phyloP scores from a whole-genome alignment of 1,140 invertebrate species.

The fruit fly (Drosophila melanogaster) region DNA sequence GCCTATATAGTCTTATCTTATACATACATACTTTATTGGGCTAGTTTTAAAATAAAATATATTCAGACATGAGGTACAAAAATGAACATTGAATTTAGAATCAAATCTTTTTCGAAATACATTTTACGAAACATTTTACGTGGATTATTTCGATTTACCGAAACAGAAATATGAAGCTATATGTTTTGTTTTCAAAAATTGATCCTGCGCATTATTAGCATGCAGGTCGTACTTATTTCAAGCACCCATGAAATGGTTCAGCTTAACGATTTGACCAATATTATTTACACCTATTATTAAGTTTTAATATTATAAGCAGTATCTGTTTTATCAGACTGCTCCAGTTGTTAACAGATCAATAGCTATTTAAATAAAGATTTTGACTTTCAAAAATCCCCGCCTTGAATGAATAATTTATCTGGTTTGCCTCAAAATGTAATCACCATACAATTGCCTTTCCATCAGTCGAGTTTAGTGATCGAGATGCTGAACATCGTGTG shows the following conservation, averaged over 20 bases:
- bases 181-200: too few relatives aligned
- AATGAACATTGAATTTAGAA: too few relatives aligned
- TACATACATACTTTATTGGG: too few relatives aligned
- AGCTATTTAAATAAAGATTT: constrained; percentile 5
- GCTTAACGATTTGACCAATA: not conserved
- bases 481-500: constrained; percentile 52
- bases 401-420: not conserved
- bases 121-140: too few relatives aligned
- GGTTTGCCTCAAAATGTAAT: constrained; percentile 17
- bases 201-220: not conserved
- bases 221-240: not conserved
- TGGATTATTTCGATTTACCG: too few relatives aligned
- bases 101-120: too few relatives aligned
- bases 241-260: not conserved
- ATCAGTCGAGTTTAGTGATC: constrained; percentile 3
- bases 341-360: not conserved
- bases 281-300: not conserved
- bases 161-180: too few relatives aligned
- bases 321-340: not conserved
- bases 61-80: too few relatives aligned
- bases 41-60: too few relatives aligned
- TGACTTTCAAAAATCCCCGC: not conserved
- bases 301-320: not conserved
- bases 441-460: constrained; percentile 22
- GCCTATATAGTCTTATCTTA: not conserved